phyloP scores from a whole-genome alignment of 2,113 vertebrate species.

The Otocyon megalotis region DNA sequence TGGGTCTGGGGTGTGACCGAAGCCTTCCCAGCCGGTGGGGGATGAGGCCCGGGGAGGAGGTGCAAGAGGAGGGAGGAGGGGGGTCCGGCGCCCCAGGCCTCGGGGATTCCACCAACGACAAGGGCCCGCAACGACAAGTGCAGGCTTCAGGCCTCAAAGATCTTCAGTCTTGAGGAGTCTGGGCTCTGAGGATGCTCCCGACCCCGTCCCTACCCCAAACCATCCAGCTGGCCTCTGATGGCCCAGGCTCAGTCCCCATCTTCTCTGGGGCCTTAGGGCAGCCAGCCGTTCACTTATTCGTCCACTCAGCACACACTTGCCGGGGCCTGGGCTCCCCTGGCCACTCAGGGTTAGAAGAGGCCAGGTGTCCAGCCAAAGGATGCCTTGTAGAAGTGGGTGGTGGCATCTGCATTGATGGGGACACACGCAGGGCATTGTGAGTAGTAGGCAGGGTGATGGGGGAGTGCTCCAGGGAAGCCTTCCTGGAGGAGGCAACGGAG shows the following conservation, averaged over 20 bases:
- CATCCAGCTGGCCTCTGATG: neutral
- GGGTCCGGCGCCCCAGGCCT: neutral
- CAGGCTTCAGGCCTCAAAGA: neutral
- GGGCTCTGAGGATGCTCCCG: neutral
- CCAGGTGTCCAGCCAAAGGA: neutral
- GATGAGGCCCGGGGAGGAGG: rapidly evolving
- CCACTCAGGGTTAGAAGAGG: neutral
- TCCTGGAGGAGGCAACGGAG: neutral
- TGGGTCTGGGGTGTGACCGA: neutral
- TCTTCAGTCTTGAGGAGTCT: neutral
- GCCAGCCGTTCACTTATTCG: neutral
- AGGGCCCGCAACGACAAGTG: neutral
- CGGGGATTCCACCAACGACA: rapidly evolving
- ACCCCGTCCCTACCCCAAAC: neutral
- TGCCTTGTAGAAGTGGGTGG: neutral
- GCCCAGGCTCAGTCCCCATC: neutral
- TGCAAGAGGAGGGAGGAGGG: neutral
- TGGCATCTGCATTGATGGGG: neutral
- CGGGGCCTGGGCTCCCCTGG: neutral
- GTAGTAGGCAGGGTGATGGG: rapidly evolving
- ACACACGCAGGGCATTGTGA: rapidly evolving
- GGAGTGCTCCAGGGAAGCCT: neutral
- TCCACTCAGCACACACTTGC: neutral
- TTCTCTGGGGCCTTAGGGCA: neutral
- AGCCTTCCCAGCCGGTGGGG: neutral